Evolutionary conservation across 2,888 invertebrate genomes (phyloP), one percentile per base, ranked within the genome.

Genomic region (Clostera curtula): DNA sequence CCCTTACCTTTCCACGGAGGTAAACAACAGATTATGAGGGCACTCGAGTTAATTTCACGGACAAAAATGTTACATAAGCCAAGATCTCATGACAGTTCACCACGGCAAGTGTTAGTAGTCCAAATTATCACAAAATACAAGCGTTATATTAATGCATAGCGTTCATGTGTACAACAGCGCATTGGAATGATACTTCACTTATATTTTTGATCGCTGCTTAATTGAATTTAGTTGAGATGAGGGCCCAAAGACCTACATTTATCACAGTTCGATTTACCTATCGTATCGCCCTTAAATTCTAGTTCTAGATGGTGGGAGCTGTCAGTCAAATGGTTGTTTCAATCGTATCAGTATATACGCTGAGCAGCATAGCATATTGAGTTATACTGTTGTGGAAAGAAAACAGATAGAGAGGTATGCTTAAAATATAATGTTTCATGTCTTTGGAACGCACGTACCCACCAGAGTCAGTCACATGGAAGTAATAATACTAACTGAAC

Each of bases 21-120:
- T 75, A 76, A 75, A 79, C 70, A 65, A 61, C 50, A 49, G 49
- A n/a, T 54, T 71, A 68, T 59, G 65, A 63, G 60, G 57, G 47
- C 56, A 55, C 46, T 50, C 51, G 55, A 66, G 47, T 50, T 62
- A 67, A 69, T 65, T 72, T 74, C 66, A 66, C 63, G 56, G 59
- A 63, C 59, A 68, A 57, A 71, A 68, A 63, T 69, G 73, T 82
- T 82, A 82, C 80, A 80, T 82, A 82, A 82, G 82, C 63, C 39
- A 40, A 44, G 59, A 59, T 71, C 75, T 67, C 71, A 76, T 82
- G 82, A 79, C 80, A 76, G 65, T 43, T 56, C 40, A 38, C 48
- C 50, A 52, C 56, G 44, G 48, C 55, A 55, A 54, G 42, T 55
- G 57, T 57, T 60, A 59, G 39, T 26, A 43, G 53, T 49, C 59